Evolutionary conservation across 2,797 vertebrate genomes (phyloP).

Genomic region (Gallinago nigripennis): DNA sequence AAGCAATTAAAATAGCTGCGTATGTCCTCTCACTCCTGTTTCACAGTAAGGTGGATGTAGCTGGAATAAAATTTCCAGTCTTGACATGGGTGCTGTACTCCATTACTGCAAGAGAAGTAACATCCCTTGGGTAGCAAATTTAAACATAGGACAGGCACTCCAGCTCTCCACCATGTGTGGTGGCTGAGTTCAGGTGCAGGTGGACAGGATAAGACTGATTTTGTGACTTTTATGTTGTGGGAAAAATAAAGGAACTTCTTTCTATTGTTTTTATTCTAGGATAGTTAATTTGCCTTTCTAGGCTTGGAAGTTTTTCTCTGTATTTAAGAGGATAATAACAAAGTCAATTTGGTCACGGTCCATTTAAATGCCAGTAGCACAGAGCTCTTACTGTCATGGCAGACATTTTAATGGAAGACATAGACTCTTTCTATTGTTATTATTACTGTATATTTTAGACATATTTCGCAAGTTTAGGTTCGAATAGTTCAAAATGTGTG

Average conservation of each 20-base stretch:
- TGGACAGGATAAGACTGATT: neutral
- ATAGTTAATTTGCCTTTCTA: neutral
- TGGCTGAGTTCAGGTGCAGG: neutral
- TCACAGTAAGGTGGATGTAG: neutral
- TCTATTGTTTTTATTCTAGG: neutral
- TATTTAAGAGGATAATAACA: neutral
- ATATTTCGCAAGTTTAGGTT: neutral
- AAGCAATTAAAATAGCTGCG: neutral
- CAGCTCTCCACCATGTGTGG: neutral
- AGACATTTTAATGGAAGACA: neutral
- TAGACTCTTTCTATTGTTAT: neutral
- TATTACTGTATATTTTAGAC: neutral
- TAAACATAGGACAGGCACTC: neutral
- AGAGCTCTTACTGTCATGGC: neutral
- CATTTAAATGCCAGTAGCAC: neutral
- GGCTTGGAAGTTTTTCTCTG: neutral
- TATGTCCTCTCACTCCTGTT: conserved; percentile 28
- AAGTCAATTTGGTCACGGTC: neutral
- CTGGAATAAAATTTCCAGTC: neutral
- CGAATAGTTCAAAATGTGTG: neutral
- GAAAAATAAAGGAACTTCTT: neutral
- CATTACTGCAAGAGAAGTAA: neutral
- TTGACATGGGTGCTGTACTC: neutral
- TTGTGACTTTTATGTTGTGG: neutral
- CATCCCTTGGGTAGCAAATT: neutral